phyloP scores from a whole-genome alignment of 2,888 invertebrate genomes.

The Dasypogon diadema region DNA sequence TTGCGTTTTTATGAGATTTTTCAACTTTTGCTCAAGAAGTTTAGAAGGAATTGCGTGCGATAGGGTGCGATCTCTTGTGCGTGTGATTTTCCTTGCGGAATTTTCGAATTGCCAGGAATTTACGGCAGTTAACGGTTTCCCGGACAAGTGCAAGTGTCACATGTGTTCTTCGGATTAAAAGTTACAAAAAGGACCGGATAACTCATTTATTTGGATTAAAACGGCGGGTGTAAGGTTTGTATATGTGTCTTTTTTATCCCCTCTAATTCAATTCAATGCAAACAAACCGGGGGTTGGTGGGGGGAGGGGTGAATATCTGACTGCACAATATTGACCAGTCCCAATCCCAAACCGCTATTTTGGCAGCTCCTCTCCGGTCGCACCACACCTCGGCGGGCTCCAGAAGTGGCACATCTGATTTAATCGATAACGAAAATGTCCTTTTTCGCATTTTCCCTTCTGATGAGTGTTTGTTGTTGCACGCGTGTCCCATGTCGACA shows the following conservation, averaged over 20 bases:
- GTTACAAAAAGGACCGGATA: no score
- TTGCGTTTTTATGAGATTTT: neutral
- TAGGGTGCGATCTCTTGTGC: neutral
- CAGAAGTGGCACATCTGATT: constrained; percentile 41
- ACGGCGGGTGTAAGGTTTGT: no score
- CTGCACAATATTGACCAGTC: no score
- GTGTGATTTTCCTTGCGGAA: neutral
- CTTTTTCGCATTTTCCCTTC: constrained; percentile 14
- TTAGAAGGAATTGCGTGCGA: neutral
- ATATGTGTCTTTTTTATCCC: no score
- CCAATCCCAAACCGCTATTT: no score
- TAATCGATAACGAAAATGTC: constrained; percentile 40
- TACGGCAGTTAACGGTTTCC: neutral
- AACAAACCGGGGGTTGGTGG: no score
- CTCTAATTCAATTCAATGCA: no score
- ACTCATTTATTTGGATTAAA: no score
- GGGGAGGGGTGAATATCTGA: no score
- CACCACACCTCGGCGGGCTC: neutral
- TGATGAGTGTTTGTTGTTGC: constrained; percentile 24
- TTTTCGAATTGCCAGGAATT: neutral
- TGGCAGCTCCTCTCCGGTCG: neutral
- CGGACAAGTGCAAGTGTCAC: neutral
- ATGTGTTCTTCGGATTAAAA: no score
- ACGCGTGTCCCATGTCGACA: constrained; percentile 28
- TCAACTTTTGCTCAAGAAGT: constrained; percentile 4